Percentiles rank a stretch among this genome's conserved stretches.
Conservation (phyloP, 2,113 vertebrate species). For the Gambusia holbrooki region DNA sequence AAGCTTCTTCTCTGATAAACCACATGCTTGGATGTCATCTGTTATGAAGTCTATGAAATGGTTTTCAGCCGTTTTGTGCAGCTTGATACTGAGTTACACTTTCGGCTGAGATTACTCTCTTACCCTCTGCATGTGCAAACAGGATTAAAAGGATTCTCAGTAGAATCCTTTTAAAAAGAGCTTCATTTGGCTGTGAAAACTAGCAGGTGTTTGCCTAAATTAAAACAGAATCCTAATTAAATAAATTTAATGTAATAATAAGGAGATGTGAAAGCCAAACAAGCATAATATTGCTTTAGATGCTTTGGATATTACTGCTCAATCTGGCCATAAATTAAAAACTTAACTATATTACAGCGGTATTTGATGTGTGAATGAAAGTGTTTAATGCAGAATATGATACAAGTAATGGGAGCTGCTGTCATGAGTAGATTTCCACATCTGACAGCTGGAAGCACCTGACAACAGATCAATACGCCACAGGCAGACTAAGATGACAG, state of each 20-base stretch:
- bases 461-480: conserved; percentile 49
- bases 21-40: conserved; percentile 28
- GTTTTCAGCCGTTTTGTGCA: conserved; percentile 40
- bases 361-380: conserved; percentile 2
- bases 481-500: conserved; percentile 22
- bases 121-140: conserved; percentile 19
- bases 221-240: background rate
- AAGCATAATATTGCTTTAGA: background rate
- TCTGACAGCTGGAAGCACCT: conserved; percentile 45
- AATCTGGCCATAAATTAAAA: background rate
- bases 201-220: background rate
- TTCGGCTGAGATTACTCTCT: conserved; percentile 37
- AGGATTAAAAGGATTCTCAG: conserved; percentile 43
- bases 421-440: conserved; percentile 40
- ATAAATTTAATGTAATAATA: background rate
- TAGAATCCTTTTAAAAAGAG: conserved; percentile 13
- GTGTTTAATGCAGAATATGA: conserved; percentile 2
- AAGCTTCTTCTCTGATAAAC: conserved; percentile 47
- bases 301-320: background rate
- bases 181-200: conserved; percentile 4
- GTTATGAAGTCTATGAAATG: conserved; percentile 24
- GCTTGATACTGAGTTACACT: conserved; percentile 2
- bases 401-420: conserved; percentile 10
- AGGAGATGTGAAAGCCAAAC: background rate
- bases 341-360: background rate